These are phyloP conservation scores for Drosophila pachea DNA, from an alignment of 1,140 invertebrate genomes.

Conservation along the genomic window DNA sequence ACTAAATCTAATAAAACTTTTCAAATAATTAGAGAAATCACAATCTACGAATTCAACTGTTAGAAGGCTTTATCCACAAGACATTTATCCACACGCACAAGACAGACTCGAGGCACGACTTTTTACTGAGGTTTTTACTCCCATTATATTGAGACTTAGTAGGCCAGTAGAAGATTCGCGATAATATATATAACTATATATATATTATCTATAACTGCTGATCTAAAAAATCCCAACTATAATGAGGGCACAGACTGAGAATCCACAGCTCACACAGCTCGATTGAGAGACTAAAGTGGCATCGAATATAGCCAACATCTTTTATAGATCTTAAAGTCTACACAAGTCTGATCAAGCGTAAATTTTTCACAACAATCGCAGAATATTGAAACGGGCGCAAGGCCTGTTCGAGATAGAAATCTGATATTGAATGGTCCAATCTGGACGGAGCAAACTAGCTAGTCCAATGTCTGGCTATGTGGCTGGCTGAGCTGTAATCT, in stretches of 20 bases:
- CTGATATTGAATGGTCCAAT: constrained; percentile 7
- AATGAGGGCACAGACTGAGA: constrained; percentile 60
- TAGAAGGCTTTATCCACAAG: no score
- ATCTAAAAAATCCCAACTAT: constrained; percentile 79
- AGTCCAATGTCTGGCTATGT: not conserved
- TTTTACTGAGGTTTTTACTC: constrained; percentile 60
- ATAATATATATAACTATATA: constrained; percentile 22
- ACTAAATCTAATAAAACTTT: no score
- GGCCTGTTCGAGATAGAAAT: constrained; percentile 12
- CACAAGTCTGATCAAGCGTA: constrained; percentile 16
- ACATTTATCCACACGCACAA: no score
- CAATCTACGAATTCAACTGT: no score
- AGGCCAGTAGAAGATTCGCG: constrained; percentile 73
- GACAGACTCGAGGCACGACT: no score
- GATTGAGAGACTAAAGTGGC: constrained; percentile 27
- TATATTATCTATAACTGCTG: constrained; percentile 67
- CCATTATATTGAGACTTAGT: constrained; percentile 79
- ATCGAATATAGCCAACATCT: constrained; percentile 5
- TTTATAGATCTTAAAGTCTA: constrained; percentile 22
- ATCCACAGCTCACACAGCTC: not conserved
- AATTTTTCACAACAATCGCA: constrained; percentile 1
- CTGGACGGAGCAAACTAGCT: not conserved
- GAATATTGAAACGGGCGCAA: constrained; percentile 6
- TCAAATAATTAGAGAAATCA: no score
- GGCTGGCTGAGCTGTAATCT: not conserved